Base-by-base conservation (phyloP, 2,888 invertebrate species). In the Gari tellinella region DNA sequence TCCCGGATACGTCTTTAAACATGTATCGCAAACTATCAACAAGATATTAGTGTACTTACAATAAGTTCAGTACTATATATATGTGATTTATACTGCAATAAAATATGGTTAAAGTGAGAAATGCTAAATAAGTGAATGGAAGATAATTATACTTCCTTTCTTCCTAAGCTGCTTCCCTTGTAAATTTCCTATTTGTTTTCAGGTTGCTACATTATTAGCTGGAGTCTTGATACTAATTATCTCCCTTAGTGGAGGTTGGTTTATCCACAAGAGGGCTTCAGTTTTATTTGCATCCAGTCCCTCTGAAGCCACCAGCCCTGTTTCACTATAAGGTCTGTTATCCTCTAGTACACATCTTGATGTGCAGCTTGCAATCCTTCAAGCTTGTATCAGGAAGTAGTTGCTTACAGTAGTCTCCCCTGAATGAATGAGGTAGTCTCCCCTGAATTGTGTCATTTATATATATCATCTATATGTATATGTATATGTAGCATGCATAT, bases 181-280 rank as follows among this genome's bases (percentile, higher is more conserved):
- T 55, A 38, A 55, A 41, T 15, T 37, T 25, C 26, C 19, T 61
- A 19, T 69, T 70, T 46, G 43, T 45, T 82, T 79, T 64, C 85
- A 87, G 88, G 82, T 85, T 17, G 53, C 65, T n/a, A 69, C 83
- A 7, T 75, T 88, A 25, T 73, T 74, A 15, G 63, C 79, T 31
- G 87, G 88, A 26, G 65, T 87, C n/a, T 40, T 85, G n/a, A 72
- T 88, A 31, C 58, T 84, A 23, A 23, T 88, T 40, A 21, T 83
- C n/a, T 86, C 86, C 25, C 72, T 88, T 61, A 60, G 70, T 15
- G 53, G 80, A 21, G 80, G 83, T 10, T 88, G 81, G 74, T 73
- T 86, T 62, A 52, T 85, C 65, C 82, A 82, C 68, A 75, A 63
- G 52, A 80, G 77, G 58, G 78, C 87, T 23, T 62, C 75, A 23